A percentile compares a stretch with the other conserved stretches of the same genome.
Conservation (phyloP, 2,113 vertebrate species). For the Colinus virginianus region DNA sequence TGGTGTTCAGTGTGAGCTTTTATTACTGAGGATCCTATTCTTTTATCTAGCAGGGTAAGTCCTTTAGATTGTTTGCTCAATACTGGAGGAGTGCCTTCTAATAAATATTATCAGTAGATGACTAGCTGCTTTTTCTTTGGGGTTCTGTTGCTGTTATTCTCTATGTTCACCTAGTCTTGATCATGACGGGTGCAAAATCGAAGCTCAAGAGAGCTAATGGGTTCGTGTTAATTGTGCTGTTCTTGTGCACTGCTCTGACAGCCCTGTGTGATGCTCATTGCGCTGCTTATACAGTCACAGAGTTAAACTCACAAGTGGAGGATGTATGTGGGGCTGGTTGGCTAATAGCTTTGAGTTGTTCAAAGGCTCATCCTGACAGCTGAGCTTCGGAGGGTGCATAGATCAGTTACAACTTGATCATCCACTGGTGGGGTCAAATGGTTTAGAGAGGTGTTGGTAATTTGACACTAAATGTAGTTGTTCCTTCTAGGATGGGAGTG, state of each 20-base stretch:
- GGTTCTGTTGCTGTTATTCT: neutral
- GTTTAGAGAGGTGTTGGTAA: neutral
- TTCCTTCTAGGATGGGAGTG: neutral
- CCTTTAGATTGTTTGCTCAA: neutral
- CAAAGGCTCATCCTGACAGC: neutral
- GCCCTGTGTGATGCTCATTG: neutral
- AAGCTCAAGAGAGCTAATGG: neutral
- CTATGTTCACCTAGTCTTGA: neutral
- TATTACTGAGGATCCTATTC: slow-evolving; percentile 17
- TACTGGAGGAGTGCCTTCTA: neutral
- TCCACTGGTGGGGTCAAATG: neutral
- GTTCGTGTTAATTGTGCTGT: neutral
- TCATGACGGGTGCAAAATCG: neutral
- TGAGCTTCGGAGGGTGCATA: neutral
- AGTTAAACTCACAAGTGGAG: neutral
- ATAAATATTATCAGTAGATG: neutral
- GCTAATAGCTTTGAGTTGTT: neutral
- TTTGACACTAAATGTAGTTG: neutral
- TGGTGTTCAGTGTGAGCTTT: slow-evolving; percentile 1
- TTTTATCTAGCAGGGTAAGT: slow-evolving; percentile 22
- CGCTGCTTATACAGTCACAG: neutral
- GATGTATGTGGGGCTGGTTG: neutral
- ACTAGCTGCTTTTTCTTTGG: neutral
- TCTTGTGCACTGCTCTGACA: neutral
- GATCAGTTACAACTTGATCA: neutral